Evolutionary conservation across 2,888 invertebrate species (phyloP), one percentile per base, ranked within the genome.

Genomic region (Nysson spinosus): DNA sequence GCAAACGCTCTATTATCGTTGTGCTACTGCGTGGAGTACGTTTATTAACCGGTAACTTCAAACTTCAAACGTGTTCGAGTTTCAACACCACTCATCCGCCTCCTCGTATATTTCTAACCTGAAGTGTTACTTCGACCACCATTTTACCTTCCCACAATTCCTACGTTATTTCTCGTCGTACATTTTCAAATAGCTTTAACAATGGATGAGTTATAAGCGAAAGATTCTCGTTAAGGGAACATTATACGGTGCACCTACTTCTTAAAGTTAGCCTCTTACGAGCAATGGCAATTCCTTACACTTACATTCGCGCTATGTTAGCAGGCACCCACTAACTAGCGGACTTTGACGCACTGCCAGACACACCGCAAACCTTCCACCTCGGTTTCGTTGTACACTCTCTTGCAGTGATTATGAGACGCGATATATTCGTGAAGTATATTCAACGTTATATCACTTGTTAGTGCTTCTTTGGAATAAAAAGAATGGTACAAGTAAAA

Each of bases 271-370:
- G 9, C 37, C 26, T 28, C 39, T 26, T 20, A 24, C 42, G 57
- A 49, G 35, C 55, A 54, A 60, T 57, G 57, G 43, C 28, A 57
- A 72, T 77, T 75, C 60, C 72, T 69, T 64, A 52, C 57, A 65
- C 64, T 52, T 63, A 63, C 49, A 65, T 75, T 77, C 52, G 51
- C 63, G 51, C 51, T 42, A 35, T 28, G 46, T 76, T 76, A 76
- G 63, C 78, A 37, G 9, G 43, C 20, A 12, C 16, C n/a, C 56
- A 68, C 77, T 76, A 76, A 76, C 61, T 28, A 61, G 56, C 50
- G 7, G 47, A 60, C 50, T 67, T 64, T 49, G 51, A 30, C 46
- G 50, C 54, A 26, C 35, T 40, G 44, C 19, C 51, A 39, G 26
- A 28, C 40, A 19, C 28, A 34, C 50, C 37, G 26, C 20, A 49